phyloP scores from a whole-genome alignment of 2,888 invertebrate genomes.

The Micropterix aruncella region DNA sequence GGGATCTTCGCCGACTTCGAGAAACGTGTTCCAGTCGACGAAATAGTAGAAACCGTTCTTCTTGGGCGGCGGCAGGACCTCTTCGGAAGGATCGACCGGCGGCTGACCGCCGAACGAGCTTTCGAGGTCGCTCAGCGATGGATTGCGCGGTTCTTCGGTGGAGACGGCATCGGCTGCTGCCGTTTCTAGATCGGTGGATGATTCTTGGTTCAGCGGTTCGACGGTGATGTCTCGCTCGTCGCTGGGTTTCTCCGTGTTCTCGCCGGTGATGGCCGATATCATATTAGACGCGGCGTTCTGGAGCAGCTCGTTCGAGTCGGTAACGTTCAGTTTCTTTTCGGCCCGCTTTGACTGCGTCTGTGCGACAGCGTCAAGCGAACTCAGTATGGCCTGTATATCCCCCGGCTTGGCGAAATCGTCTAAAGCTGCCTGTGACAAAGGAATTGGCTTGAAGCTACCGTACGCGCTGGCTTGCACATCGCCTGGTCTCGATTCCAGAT shows the following conservation, averaged over 20 bases:
- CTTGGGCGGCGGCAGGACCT: conserved; percentile 47
- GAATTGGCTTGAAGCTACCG: conserved; percentile 25
- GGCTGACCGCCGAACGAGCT: conserved; percentile 63
- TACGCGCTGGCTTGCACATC: conserved; percentile 1
- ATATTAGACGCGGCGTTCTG: conserved; percentile 27
- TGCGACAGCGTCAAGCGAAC: background rate
- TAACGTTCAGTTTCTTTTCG: background rate
- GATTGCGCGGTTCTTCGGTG: conserved; percentile 15
- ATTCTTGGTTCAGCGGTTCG: conserved; percentile 18
- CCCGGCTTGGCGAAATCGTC: conserved; percentile 30
- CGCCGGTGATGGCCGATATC: conserved; percentile 15
- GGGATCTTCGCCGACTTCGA: conserved; percentile 67
- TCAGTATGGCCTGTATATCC: conserved; percentile 19
- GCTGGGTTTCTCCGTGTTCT: conserved; percentile 16
- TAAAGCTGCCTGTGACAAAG: conserved; percentile 26
- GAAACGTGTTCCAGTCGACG: conserved; percentile 74
- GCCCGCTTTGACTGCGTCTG: background rate
- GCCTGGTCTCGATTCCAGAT: conserved; percentile 3
- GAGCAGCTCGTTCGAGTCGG: conserved; percentile 12
- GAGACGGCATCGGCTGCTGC: conserved; percentile 11
- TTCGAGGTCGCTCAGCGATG: conserved; percentile 52
- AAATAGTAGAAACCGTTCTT: conserved; percentile 74
- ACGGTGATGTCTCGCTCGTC: conserved; percentile 22
- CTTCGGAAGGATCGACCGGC: conserved; percentile 39
- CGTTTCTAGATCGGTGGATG: conserved; percentile 10